Evolutionary conservation across 2,888 invertebrate species (phyloP), one percentile per base, ranked within the genome.

Genomic region (Campoplex nolae): DNA sequence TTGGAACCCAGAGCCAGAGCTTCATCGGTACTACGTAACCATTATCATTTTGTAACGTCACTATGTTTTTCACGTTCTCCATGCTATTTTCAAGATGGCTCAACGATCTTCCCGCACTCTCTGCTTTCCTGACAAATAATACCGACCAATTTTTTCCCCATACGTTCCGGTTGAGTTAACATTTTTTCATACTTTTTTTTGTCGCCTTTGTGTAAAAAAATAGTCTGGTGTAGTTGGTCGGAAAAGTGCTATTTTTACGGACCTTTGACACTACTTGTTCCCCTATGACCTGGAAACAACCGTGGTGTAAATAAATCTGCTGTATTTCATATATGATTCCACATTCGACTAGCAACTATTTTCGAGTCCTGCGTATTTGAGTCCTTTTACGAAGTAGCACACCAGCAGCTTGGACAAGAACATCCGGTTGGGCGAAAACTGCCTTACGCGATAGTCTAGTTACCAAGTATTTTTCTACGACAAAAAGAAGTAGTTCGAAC

Each of bases 21-120:
- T 54, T 87, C 87, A 82, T 87, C 78, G 71, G 75, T 75, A 54
- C 38, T 48, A 65, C 70, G 62, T 45, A 75, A 48, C 65, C 58
- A 65, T 54, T 42, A 54, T 48, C 83, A 62, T 75, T 68, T 48
- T 71, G 35, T 18, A 68, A 42, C 58, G 48, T 48, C 76, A 78
- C 65, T 83, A 56, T 70, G 58, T 76, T 80, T 58, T 84, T 80
- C 48, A 65, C 18, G 13, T 54, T 70, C 51, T 73, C 68, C 65
- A n/a, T 45, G 54, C n/a, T 51, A 80, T 76, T 80, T 77, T 42
- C 77, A 86, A 86, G 67, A 86, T 86, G 81, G 81, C 79, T 62
- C 56, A 76, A n/a, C 56, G 62, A 81, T 68, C 28, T 65, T 42
- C 42, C 16, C 1, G 51, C 32, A 35, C 28, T 2, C 74, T 48